A percentile compares a stretch with the other conserved stretches of the same genome.
Conservation (phyloP, 2,888 invertebrate species). For the Scelioninae gen. 1 region DNA sequence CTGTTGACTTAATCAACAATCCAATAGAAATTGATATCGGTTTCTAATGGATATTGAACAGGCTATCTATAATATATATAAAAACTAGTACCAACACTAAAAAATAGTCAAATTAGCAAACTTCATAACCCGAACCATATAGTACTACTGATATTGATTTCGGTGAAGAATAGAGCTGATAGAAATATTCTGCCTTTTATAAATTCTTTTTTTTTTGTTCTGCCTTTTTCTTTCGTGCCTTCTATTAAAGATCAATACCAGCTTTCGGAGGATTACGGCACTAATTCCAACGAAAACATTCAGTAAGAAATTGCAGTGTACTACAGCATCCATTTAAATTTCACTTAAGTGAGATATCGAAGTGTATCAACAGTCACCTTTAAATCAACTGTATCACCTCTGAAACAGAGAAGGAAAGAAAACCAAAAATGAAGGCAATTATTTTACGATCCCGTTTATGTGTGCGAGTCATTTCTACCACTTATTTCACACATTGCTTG, state of each 20-base stretch:
- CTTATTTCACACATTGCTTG: constrained; percentile 22
- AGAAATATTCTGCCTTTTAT: too few species aligned
- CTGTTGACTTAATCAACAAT: constrained; percentile 46
- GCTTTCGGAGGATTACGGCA: too few species aligned
- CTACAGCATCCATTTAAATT: neutral
- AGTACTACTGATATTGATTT: too few species aligned
- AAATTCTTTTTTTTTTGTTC: too few species aligned
- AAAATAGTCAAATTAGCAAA: too few species aligned
- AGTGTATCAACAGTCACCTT: constrained; percentile 6
- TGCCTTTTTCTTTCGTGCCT: too few species aligned
- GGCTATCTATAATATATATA: neutral
- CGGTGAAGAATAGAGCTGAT: too few species aligned
- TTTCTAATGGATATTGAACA: constrained; percentile 26
- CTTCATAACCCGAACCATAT: too few species aligned
- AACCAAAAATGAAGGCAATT: constrained; percentile 30
- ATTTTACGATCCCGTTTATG: constrained; percentile 41
- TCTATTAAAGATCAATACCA: too few species aligned
- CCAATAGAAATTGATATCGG: constrained; percentile 18
- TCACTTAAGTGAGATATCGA: neutral
- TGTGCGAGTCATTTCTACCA: constrained; percentile 28
- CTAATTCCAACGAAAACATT: neutral
- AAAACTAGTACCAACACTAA: too few species aligned
- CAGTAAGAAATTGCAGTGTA: neutral
- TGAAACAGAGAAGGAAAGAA: neutral
- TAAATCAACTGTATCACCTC: neutral